Percentiles rank a stretch among this genome's conserved stretches.
Conservation (phyloP, 2,888 invertebrate species). For the Rapana venosa region DNA sequence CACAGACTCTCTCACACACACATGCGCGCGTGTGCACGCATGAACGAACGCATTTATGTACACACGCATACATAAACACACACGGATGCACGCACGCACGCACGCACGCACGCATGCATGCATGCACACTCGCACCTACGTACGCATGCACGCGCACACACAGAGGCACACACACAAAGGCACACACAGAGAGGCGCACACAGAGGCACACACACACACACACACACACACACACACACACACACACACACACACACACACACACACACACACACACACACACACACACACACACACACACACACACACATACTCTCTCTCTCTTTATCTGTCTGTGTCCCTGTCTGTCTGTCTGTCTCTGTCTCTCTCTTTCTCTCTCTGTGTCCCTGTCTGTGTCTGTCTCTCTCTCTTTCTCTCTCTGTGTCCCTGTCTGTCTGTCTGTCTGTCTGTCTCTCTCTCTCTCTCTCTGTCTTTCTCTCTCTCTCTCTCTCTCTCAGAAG, state of each 20-base stretch:
- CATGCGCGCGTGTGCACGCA: not conserved
- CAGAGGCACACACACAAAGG: not conserved
- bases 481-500: too few species aligned
- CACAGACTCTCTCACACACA: not conserved
- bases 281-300: not conserved
- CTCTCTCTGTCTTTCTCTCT: too few species aligned
- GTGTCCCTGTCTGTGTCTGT: too few species aligned
- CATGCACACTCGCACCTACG: too few species aligned
- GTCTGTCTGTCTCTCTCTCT: too few species aligned
- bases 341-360: too few species aligned
- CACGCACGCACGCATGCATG: not conserved
- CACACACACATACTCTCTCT: not conserved
- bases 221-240: constrained; percentile 1
- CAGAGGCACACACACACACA: not conserved
- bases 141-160: not conserved
- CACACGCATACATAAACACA: constrained; percentile 13
- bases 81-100: not conserved
- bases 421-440: too few species aligned
- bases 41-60: not conserved
- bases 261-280: not conserved
- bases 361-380: too few species aligned
- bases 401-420: too few species aligned
- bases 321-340: too few species aligned
- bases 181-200: not conserved
- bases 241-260: constrained; percentile 12